Base-by-base conservation (phyloP, 2,113 vertebrate genomes). In the Bagarius yarrelli region DNA sequence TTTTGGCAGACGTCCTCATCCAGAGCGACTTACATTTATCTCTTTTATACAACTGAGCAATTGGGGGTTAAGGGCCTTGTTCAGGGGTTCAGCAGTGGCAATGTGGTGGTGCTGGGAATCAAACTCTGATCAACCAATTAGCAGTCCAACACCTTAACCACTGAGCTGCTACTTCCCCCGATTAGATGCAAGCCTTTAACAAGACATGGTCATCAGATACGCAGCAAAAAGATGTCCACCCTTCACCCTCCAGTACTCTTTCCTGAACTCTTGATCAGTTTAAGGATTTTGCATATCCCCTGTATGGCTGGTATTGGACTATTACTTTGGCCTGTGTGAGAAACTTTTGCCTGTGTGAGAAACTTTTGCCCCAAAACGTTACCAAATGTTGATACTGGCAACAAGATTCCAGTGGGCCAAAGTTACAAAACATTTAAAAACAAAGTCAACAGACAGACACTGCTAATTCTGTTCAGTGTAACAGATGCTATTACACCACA, bases 261-360 rank as follows among this genome's bases (percentile, higher is more conserved):
- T 59, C 18, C 16, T 19, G 64, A 74, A 69, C 71, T 69, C 71
- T 67, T 27, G 21, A 16, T 40, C 25, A 75, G 21, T 40, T 52
- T 30, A 47, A 72, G 34, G 57, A 13, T 56, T 64, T 47, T 23
- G 44, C 23, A 57, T 19, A 57, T 78, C 19, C 16, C 64, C 47
- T 66, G 56, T 78, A 83, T 69, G 27, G 59, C 76, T 81, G 64
- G 83, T 85, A 88, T 82, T 80, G 71, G 55, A 44, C 71, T 74
- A 69, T 55, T 86, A 85, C 83, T 4, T 40, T 40, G 76, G 76
- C 79, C 40, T 75, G n/a, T 79, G 66, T 57, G 52, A 78, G 73
- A 36, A 59, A 79, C 57, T n/a, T n/a, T n/a, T n/a, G n/a, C n/a
- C n/a, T n/a, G n/a, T n/a, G 44, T 50, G 60, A 81, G 63, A 76